These are phyloP conservation scores for Cristatella mucedo DNA, from an alignment of 2,888 invertebrate species.

Conservation along the genomic window DNA sequence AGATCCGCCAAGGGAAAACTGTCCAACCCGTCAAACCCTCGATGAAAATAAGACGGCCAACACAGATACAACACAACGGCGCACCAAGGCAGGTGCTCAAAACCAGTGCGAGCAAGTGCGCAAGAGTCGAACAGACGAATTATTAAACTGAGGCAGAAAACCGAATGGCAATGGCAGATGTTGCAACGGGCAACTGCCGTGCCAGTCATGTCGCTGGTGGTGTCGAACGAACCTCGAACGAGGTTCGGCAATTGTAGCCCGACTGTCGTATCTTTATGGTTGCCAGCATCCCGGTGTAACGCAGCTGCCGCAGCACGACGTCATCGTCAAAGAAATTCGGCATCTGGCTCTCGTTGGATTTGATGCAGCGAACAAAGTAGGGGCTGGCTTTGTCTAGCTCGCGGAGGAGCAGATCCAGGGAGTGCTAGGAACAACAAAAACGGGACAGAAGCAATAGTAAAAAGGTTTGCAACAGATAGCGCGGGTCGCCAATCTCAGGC, in stretches of 20 bases:
- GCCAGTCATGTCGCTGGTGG: no score
- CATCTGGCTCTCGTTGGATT: slow-evolving; percentile 81
- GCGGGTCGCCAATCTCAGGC: background rate
- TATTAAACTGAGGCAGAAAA: no score
- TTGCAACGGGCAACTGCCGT: no score
- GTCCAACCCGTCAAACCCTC: no score
- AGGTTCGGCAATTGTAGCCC: slow-evolving; percentile 80
- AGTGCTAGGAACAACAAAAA: slow-evolving; percentile 49
- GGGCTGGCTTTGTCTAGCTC: slow-evolving; percentile 75
- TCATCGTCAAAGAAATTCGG: slow-evolving; percentile 83
- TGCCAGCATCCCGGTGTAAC: slow-evolving; percentile 92
- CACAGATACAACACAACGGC: no score
- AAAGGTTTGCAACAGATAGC: background rate
- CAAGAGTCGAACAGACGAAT: no score
- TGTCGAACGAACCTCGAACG: slow-evolving; percentile 66
- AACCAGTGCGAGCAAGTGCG: no score
- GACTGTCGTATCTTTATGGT: slow-evolving; percentile 85
- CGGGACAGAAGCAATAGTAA: slow-evolving; percentile 7
- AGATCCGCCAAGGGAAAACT: no score
- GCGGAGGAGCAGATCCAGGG: slow-evolving; percentile 76
- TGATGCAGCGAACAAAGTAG: slow-evolving; percentile 77
- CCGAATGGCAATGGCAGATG: no score
- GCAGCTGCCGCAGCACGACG: slow-evolving; percentile 69
- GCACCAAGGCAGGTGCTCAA: no score
- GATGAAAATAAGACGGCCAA: no score